These are phyloP conservation scores for Rhincodon typus DNA, from an alignment of 2,797 vertebrate species.

Conservation along the genomic window DNA sequence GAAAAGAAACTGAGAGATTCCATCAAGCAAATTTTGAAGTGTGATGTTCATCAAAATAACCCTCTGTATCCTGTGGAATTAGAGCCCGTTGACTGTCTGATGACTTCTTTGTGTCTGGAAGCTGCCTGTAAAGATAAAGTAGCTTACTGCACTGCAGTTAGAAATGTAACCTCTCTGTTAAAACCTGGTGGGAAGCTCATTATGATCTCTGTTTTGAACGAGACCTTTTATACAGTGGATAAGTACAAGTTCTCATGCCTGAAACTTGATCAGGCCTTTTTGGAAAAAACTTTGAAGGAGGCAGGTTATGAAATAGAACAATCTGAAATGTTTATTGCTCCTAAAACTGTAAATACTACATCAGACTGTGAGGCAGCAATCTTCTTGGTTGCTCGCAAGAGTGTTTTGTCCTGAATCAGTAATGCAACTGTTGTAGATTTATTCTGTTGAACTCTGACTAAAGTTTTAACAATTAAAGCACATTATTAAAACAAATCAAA, in stretches of 20 bases:
- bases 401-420: neutral
- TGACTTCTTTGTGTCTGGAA: constrained; percentile 53
- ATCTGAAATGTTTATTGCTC: constrained; percentile 42
- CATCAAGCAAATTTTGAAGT: constrained; percentile 50
- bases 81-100: constrained; percentile 49
- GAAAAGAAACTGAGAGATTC: constrained; percentile 48
- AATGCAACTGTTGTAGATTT: neutral
- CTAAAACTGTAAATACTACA: fast-evolving
- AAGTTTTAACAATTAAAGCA: neutral
- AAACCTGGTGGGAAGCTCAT: constrained; percentile 50
- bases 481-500: neutral
- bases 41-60: constrained; percentile 51
- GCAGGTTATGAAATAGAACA: constrained; percentile 43
- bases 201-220: constrained; percentile 47
- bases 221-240: constrained; percentile 46
- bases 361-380: fast-evolving
- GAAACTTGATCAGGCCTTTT: constrained; percentile 41
- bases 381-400: constrained; percentile 23
- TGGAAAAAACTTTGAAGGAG: constrained; percentile 43
- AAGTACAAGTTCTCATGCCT: constrained; percentile 47
- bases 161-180: constrained; percentile 49
- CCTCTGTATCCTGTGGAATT: constrained; percentile 43
- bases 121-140: constrained; percentile 50
- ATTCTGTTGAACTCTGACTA: neutral
- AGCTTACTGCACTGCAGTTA: constrained; percentile 44